These are phyloP conservation scores for Lochmaea crataegi DNA, from an alignment of 2,888 invertebrate species.

Conservation along the genomic window DNA sequence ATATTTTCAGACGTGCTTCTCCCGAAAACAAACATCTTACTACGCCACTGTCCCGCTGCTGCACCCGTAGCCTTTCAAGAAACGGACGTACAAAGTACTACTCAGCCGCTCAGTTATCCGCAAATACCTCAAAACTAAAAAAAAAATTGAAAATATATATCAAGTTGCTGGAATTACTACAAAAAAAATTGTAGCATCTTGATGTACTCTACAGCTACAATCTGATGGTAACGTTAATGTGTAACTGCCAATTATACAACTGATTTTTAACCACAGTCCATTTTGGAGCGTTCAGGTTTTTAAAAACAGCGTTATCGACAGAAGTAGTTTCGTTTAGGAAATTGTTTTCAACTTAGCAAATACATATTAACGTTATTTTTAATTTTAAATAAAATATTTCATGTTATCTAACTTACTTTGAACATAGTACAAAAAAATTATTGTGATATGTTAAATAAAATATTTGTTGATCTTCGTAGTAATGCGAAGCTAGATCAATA, in stretches of 20 bases:
- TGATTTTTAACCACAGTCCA: neutral
- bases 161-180: slow-evolving; percentile 21
- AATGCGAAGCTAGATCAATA: neutral
- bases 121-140: slow-evolving; percentile 57
- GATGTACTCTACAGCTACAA: slow-evolving; percentile 14
- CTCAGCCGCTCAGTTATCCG: slow-evolving; percentile 58
- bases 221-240: slow-evolving; percentile 9
- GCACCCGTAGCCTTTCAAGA: slow-evolving; percentile 59
- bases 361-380: neutral
- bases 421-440: slow-evolving; percentile 1
- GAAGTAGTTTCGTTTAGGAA: slow-evolving; percentile 12
- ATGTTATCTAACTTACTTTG: too few species aligned
- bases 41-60: slow-evolving; percentile 34
- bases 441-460: neutral
- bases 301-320: slow-evolving; percentile 14
- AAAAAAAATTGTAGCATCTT: slow-evolving; percentile 1
- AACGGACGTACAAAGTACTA: slow-evolving; percentile 61
- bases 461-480: neutral
- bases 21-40: neutral
- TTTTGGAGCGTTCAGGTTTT: slow-evolving; percentile 5
- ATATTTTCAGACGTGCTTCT: slow-evolving; percentile 49
- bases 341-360: slow-evolving; percentile 7
- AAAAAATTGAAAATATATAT: slow-evolving; percentile 43
- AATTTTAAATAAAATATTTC: neutral
- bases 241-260: slow-evolving; percentile 2